A percentile compares a stretch with the other conserved stretches of the same genome.
phyloP scores from a whole-genome alignment of 1,140 invertebrate species.

The Diploscapter pachys region DNA sequence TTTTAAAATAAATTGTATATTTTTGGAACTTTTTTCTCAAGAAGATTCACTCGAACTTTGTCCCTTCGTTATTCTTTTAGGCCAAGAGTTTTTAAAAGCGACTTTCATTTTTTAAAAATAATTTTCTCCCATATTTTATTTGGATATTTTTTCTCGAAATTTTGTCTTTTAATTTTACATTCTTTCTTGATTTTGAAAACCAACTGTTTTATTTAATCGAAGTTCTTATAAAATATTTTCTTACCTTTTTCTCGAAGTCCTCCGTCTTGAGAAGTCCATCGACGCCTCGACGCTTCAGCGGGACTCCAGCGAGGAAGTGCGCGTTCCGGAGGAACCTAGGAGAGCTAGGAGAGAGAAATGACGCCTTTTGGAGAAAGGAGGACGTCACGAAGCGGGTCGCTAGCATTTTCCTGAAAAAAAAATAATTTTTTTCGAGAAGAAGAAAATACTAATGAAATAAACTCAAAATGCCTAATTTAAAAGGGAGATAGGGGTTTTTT shows the following conservation, averaged over 20 bases:
- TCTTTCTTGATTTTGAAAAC: background rate
- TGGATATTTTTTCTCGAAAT: too few relatives aligned
- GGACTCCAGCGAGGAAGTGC: constrained; percentile 27
- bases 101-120: too few relatives aligned
- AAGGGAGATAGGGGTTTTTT: too few relatives aligned
- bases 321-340: background rate
- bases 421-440: background rate
- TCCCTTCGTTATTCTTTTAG: too few relatives aligned
- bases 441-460: too few relatives aligned
- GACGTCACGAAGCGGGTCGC: background rate
- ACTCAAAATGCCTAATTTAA: too few relatives aligned
- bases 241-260: constrained; percentile 25
- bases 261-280: constrained; percentile 20
- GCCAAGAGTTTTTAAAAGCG: too few relatives aligned
- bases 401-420: background rate
- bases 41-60: too few relatives aligned
- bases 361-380: background rate
- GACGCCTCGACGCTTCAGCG: constrained; percentile 22
- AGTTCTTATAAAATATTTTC: background rate
- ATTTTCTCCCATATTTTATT: too few relatives aligned
- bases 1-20: too few relatives aligned
- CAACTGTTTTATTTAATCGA: background rate
- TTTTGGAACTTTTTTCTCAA: too few relatives aligned
- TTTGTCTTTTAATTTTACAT: background rate
- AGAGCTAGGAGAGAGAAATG: background rate